Conservation (phyloP, 2,888 invertebrate species). For the Arrhopalites spinosus region DNA sequence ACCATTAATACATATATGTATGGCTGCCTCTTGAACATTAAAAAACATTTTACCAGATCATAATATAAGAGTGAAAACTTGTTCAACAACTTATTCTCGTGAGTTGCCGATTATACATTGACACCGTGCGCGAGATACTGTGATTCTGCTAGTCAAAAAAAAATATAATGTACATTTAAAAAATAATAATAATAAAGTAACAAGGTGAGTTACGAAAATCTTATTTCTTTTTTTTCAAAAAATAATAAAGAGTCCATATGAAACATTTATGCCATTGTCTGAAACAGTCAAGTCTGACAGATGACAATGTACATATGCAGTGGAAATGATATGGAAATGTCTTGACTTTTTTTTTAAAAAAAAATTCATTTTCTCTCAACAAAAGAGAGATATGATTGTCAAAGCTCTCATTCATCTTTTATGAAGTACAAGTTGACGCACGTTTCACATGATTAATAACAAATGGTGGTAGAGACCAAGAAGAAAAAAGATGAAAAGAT, state of each 20-base stretch:
- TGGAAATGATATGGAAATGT: background rate
- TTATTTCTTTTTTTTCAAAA: no score
- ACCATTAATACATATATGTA: background rate
- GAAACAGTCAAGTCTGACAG: conserved; percentile 5
- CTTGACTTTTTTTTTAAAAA: background rate
- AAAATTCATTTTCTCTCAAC: no score
- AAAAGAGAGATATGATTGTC: no score
- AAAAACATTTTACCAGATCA: background rate
- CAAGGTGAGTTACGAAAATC: no score
- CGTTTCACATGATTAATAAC: background rate
- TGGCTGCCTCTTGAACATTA: background rate
- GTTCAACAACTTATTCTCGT: conserved; percentile 8
- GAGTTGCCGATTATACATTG: background rate
- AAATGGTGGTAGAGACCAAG: background rate
- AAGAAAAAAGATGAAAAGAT: no score
- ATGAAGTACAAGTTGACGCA: background rate
- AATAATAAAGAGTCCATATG: background rate
- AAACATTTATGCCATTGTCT: background rate
- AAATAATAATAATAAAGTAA: background rate
- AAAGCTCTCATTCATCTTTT: background rate
- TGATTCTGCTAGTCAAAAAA: no score
- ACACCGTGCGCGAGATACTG: background rate
- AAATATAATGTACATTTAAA: no score
- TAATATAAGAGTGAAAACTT: conserved; percentile 26
- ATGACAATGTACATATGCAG: conserved; percentile 1